phyloP scores from a whole-genome alignment of 2,797 vertebrate genomes.

The Hozukius guyotensis region DNA sequence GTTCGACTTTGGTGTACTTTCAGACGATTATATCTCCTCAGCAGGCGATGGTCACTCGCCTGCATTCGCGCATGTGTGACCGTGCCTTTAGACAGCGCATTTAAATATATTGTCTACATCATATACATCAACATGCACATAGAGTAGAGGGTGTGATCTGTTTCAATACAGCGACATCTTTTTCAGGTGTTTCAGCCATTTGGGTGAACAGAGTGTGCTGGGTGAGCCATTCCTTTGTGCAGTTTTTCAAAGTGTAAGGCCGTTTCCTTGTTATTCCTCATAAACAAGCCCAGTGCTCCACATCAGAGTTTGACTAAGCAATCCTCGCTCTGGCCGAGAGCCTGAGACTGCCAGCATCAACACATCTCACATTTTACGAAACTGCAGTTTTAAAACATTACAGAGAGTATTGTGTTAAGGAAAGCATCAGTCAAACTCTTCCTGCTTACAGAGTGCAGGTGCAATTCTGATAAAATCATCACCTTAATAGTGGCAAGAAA shows the following conservation, averaged over 20 bases:
- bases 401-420: background rate
- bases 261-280: conserved; percentile 20
- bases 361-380: background rate
- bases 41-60: background rate
- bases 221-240: conserved; percentile 64
- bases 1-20: background rate
- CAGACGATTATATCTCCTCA: background rate
- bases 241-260: conserved; percentile 9
- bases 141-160: conserved; percentile 19
- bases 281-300: conserved; percentile 49
- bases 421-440: conserved; percentile 69
- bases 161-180: background rate
- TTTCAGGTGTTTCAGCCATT: conserved; percentile 9
- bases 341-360: conserved; percentile 4
- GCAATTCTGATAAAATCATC: conserved; percentile 22
- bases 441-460: conserved; percentile 59
- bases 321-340: conserved; percentile 2
- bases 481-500: conserved; percentile 28
- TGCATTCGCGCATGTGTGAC: background rate
- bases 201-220: conserved; percentile 28
- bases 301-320: conserved; percentile 72
- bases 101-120: conserved; percentile 24
- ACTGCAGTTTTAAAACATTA: conserved; percentile 9
- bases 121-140: conserved; percentile 61
- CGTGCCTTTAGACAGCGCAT: conserved; percentile 28